Percentiles rank a stretch among this genome's conserved stretches.
phyloP scores from a whole-genome alignment of 1,140 invertebrate species.

The Sminthurides bifidus region DNA sequence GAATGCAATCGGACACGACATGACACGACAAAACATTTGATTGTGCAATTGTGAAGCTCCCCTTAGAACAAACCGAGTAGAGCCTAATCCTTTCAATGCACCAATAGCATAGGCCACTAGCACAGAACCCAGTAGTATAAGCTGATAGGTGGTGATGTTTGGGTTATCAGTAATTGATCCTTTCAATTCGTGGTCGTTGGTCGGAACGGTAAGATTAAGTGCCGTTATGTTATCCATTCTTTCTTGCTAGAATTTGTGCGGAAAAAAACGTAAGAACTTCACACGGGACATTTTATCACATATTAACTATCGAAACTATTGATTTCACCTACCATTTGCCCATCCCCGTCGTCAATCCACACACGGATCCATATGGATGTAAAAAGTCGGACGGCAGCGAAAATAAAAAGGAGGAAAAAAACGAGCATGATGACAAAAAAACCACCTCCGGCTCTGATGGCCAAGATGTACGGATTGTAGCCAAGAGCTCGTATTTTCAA shows the following conservation, averaged over 20 bases:
- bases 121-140: conserved; percentile 29
- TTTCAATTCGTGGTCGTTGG: conserved; percentile 28
- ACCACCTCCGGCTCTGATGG: conserved; percentile 34
- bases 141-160: conserved; percentile 31
- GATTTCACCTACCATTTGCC: conserved; percentile 17
- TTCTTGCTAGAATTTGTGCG: not conserved
- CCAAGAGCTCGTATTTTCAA: no score
- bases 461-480: conserved; percentile 23
- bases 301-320: not conserved
- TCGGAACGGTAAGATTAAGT: not conserved
- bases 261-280: no score
- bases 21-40: conserved; percentile 40
- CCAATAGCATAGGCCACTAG: conserved; percentile 31
- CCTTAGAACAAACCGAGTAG: conserved; percentile 9
- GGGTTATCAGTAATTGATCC: conserved; percentile 33
- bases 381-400: conserved; percentile 32
- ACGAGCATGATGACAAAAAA: conserved; percentile 28
- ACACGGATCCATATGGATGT: conserved; percentile 33
- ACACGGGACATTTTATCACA: no score
- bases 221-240: not conserved
- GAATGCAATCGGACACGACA: conserved; percentile 56
- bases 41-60: conserved; percentile 25
- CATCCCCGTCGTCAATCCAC: conserved; percentile 34
- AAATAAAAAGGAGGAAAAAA: conserved; percentile 31
- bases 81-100: conserved; percentile 29